A percentile compares a stretch with the other conserved stretches of the same genome.
These are phyloP conservation scores for Struthio camelus DNA, from an alignment of 2,113 vertebrate genomes.

Conservation along the genomic window DNA sequence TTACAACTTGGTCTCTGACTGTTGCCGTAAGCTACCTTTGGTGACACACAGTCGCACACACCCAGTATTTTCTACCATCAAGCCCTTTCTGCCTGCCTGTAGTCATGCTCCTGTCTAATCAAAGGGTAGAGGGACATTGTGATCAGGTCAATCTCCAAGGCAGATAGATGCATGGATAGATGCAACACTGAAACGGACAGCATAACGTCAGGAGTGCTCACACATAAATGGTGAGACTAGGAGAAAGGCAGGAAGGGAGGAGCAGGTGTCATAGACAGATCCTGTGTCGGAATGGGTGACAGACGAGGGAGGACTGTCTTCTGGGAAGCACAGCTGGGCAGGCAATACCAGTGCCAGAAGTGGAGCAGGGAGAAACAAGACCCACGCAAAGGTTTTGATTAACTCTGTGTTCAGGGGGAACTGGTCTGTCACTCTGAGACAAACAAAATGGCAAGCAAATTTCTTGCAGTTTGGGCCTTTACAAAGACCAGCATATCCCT, in stretches of 20 bases:
- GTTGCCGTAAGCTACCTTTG: neutral
- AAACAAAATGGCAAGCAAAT: conserved; percentile 24
- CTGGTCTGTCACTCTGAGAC: neutral
- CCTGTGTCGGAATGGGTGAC: neutral
- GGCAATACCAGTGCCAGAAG: conserved; percentile 27
- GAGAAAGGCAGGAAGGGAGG: neutral
- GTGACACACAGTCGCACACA: neutral
- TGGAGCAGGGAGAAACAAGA: conserved; percentile 52
- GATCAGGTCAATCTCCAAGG: neutral
- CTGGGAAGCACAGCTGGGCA: neutral
- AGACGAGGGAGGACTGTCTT: neutral
- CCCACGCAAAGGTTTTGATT: neutral
- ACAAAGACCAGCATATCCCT: neutral
- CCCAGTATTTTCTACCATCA: neutral
- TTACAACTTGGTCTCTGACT: neutral
- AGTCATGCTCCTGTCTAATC: neutral
- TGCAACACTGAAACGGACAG: neutral
- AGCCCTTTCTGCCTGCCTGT: neutral
- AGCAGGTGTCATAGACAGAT: neutral
- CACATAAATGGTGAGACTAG: neutral
- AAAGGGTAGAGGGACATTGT: neutral
- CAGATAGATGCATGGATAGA: neutral
- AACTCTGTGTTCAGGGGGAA: neutral
- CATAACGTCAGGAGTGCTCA: conserved; percentile 18
- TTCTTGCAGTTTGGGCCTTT: conserved; percentile 1